Base-by-base conservation (phyloP, 1,140 invertebrate genomes). In the Neocloeon triangulifer region DNA sequence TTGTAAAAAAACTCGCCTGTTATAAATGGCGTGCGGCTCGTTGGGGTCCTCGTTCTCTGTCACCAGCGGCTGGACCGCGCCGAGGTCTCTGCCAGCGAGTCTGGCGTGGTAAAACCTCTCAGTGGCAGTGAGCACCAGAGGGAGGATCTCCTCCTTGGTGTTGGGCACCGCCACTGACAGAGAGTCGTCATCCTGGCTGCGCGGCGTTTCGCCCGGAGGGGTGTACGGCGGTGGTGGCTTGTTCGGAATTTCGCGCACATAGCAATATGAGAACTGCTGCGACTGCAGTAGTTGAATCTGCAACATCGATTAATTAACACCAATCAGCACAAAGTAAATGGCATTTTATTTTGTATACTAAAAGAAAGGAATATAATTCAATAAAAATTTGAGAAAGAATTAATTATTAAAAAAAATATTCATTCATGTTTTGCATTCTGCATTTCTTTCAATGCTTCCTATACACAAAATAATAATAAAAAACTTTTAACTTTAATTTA, bases 141-240 rank as follows among this genome's bases (percentile, higher is more conserved):
- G 39, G 1, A 54, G 53, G 1, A 63, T 40, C 38, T 62, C 54
- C 10, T 60, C 52, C 8, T 51, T 42, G 8, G 52, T 54, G 1
- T 49, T 46, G 2, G 61, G 61, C 9, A 61, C 16, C 19, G n/a
- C 34, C 34, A 19, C 34, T 30, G 14, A 19, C 16, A 9, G 27
- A 16, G 20, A 30, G 23, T 18, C 2, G 18, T 17, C 1, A 25
- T n/a, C 2, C 20, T 19, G 10, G 18, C 33, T 2, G 34, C 43
- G 40, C 13, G 44, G 40, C 4, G 42, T 50, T 1, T 47, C 49
- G 2, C 40, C 44, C 9, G 62, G 66, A 12, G 63, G 70, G 5
- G 62, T 69, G 38, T 75, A 76, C 0, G 71, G 71, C 0, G 71
- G 71, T 5, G 71, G 71, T 7, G 70, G 69, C 45, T 75, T 74